A percentile compares a stretch with the other conserved stretches of the same genome.
Conservation (phyloP, 2,888 invertebrate genomes). For the Brachypalpus laphriformis region DNA sequence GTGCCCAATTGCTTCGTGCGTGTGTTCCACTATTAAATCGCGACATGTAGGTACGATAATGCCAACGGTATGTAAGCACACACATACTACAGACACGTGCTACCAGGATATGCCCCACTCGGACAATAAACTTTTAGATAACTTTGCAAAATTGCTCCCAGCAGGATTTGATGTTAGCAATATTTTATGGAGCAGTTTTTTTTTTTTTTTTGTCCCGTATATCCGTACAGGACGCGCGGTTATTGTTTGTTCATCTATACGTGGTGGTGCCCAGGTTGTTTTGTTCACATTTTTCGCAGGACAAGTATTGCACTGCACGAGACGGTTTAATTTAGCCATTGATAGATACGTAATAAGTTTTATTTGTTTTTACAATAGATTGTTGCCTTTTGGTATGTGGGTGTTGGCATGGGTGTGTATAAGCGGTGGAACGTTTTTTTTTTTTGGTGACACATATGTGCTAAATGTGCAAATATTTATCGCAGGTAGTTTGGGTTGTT, state of each 20-base stretch:
- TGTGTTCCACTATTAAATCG: constrained; percentile 13
- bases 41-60: neutral
- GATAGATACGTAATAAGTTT: constrained; percentile 39
- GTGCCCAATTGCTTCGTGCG: constrained; percentile 30
- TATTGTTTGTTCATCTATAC: constrained; percentile 34
- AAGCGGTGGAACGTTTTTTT: neutral
- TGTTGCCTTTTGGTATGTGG: neutral
- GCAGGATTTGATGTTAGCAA: constrained; percentile 52
- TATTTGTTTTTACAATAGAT: constrained; percentile 11
- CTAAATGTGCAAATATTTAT: constrained; percentile 34
- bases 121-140: constrained; percentile 62
- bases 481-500: constrained; percentile 6
- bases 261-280: neutral
- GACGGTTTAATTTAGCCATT: constrained; percentile 31
- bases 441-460: constrained; percentile 13
- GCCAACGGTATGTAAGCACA: neutral
- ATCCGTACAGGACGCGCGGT: neutral
- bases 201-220: neutral
- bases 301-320: neutral
- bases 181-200: constrained; percentile 35
- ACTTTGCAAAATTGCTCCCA: constrained; percentile 49
- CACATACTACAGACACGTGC: neutral
- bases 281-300: neutral
- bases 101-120: constrained; percentile 31
- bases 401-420: neutral